Percentiles rank a stretch among this genome's conserved stretches.
These are phyloP conservation scores for Leptogaster cylindrica DNA, from an alignment of 2,888 invertebrate species.

Conservation along the genomic window DNA sequence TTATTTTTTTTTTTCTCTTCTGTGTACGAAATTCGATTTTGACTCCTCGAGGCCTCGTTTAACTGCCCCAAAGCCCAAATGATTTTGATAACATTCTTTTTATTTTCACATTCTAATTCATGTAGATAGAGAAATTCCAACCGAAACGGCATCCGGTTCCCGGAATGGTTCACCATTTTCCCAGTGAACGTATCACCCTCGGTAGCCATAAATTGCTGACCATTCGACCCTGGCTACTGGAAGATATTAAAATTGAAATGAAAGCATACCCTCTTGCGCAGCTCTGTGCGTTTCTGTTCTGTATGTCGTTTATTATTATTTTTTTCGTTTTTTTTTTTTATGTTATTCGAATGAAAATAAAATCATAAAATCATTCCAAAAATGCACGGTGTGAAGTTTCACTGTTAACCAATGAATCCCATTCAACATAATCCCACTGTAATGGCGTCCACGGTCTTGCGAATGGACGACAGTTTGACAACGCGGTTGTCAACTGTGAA, in stretches of 20 bases:
- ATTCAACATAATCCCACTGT: slow-evolving; percentile 12
- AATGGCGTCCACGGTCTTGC: not conserved
- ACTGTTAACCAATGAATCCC: not conserved
- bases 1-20: not conserved
- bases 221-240: slow-evolving; percentile 11
- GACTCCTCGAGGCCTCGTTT: too few species aligned
- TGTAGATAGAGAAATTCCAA: not conserved
- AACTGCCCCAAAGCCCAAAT: too few species aligned
- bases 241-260: slow-evolving; percentile 19
- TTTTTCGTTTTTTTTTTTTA: not conserved
- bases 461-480: too few species aligned
- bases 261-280: not conserved
- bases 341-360: slow-evolving; percentile 19
- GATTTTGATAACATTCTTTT: too few species aligned
- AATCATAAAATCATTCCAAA: slow-evolving; percentile 26
- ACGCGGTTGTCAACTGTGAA: too few species aligned
- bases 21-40: too few species aligned
- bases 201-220: slow-evolving; percentile 7
- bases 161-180: not conserved
- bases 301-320: not conserved
- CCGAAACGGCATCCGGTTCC: slow-evolving; percentile 2
- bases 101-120: slow-evolving; percentile 3
- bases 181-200: not conserved
- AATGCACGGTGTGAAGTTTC: slow-evolving; percentile 22
- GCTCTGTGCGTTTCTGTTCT: not conserved